These are phyloP conservation scores for Achatina immaculata DNA, from an alignment of 1,140 invertebrate species.

Conservation along the genomic window DNA sequence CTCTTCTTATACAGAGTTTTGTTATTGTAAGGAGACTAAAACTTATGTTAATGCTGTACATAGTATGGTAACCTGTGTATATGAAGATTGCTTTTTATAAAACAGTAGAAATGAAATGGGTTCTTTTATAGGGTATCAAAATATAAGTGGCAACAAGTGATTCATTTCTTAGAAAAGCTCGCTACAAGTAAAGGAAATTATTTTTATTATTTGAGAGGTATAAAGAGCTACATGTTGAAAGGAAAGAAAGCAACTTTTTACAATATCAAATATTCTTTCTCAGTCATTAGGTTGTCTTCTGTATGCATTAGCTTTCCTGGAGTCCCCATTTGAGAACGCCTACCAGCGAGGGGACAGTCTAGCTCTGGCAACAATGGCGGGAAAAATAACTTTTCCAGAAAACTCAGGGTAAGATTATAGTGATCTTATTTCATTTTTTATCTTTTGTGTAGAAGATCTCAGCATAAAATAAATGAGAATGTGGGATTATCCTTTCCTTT, in stretches of 20 bases:
- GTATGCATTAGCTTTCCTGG: slow-evolving; percentile 88
- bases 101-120: no score
- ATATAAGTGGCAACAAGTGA: no score
- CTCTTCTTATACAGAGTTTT: no score
- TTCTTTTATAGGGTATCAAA: no score
- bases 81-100: no score
- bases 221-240: no score
- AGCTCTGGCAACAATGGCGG: slow-evolving; percentile 85
- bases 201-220: no score
- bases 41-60: no score
- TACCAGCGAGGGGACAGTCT: slow-evolving; percentile 90
- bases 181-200: no score
- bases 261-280: slow-evolving; percentile 49
- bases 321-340: slow-evolving; percentile 87
- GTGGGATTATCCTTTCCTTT: not conserved
- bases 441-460: not conserved
- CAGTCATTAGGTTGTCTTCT: slow-evolving; percentile 88
- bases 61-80: no score
- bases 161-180: no score
- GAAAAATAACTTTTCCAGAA: slow-evolving; percentile 82
- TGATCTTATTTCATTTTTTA: not conserved
- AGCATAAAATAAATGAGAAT: not conserved
- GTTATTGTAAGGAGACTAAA: no score
- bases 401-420: slow-evolving; percentile 66
- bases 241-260: not conserved